Base-by-base conservation (phyloP, 1,140 invertebrate genomes). In the Microplitis mediator region DNA sequence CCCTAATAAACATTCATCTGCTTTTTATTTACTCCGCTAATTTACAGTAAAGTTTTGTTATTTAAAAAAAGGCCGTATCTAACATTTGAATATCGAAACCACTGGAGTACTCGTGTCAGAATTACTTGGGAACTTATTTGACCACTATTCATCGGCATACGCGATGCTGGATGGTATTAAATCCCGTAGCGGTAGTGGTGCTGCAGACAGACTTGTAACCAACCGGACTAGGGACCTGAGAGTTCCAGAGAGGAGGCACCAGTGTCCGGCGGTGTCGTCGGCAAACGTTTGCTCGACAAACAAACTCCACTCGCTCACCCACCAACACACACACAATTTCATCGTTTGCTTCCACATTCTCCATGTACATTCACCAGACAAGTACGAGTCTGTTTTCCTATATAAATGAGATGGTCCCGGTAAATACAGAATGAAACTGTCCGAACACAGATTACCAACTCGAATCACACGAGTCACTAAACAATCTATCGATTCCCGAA, bases 221-320 rank as follows among this genome's bases (percentile, higher is more conserved):
- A 75, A 82, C 79, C 77, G 79, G 79, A 79, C 74, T 23, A 23
- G 76, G 52, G 80, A 79, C 82, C 52, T 36, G 80, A 82, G 79
- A 80, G 78, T 45, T 62, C 36, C 36, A 64, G 62, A 64, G 62
- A 69, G 58, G 56, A 84, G 82, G 80, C 84, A 85, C 84, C 85
- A 85, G 84, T 85, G 86, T 87, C 84, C 86, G 78, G 83, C 82
- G 85, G 85, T 86, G 84, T 87, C 86, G 86, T 85, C 82, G 83
- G 83, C 86, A 86, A 87, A 87, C 86, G 86, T 87, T 87, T 87
- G 81, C 85, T 84, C 82, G 80, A 81, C 84, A 87, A 87, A 87
- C 85, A 86, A 86, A 85, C 85, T 85, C 81, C 75, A 81, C 81
- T 81, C 78, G 65, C 76, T 71, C 79, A 36, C 79, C 81, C 77